phyloP scores from a whole-genome alignment of 2,113 vertebrate species.

The Crotalus viridis region DNA sequence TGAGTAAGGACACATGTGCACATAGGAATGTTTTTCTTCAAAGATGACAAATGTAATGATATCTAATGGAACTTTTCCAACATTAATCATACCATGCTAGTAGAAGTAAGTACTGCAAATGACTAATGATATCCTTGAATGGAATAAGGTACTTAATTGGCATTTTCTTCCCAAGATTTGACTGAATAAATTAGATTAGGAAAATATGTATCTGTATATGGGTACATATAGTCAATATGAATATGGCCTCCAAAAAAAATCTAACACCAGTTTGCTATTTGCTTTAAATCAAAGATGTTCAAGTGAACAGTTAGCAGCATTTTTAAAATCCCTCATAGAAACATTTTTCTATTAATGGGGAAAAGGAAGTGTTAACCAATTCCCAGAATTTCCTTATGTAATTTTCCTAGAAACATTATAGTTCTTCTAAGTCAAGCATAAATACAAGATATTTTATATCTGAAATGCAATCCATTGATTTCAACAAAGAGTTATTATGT shows the following conservation, averaged over 20 bases:
- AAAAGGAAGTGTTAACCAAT: constrained; percentile 31
- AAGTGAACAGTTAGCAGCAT: constrained; percentile 34
- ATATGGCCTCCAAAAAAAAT: constrained; percentile 27
- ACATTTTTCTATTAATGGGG: constrained; percentile 35
- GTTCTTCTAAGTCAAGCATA: neutral
- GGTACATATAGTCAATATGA: neutral
- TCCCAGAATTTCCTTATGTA: neutral
- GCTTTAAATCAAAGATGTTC: constrained; percentile 6
- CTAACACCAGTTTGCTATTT: accelerated
- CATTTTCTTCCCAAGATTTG: neutral
- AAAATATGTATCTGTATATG: neutral
- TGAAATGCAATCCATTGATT: neutral
- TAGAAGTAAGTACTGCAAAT: neutral
- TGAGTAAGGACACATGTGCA: neutral
- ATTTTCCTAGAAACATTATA: constrained; percentile 15
- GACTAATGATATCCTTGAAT: constrained; percentile 4
- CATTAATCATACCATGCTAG: neutral
- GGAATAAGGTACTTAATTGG: neutral
- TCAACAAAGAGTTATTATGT: constrained; percentile 10
- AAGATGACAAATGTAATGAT: neutral
- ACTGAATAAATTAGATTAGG: constrained; percentile 4
- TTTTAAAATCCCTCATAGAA: constrained; percentile 21
- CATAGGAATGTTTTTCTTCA: neutral
- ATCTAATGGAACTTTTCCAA: neutral
- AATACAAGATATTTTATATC: neutral